Evolutionary conservation across 2,797 vertebrate genomes (phyloP).

Genomic region (Myripristis jacobus): DNA sequence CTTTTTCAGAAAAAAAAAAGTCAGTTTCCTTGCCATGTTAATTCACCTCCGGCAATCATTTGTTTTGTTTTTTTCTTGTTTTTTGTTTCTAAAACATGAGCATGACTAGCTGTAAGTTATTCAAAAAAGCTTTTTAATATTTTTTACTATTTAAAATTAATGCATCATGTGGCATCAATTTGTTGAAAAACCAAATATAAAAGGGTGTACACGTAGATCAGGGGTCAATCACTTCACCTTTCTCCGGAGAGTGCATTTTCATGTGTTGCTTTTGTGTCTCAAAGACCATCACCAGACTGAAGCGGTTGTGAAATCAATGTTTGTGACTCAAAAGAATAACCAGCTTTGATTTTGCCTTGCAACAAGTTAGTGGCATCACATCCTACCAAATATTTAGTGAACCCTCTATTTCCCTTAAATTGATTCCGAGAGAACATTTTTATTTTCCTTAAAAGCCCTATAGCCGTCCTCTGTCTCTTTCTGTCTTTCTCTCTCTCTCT

Average conservation of each 20-base stretch:
- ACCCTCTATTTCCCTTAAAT: background rate
- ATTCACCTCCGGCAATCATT: constrained; percentile 3
- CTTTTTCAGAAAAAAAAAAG: background rate
- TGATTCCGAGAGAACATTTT: constrained; percentile 1
- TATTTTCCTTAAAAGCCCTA: constrained; percentile 16
- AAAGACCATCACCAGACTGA: background rate
- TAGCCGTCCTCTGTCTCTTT: background rate
- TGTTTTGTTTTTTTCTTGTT: too few relatives aligned
- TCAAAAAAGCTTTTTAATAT: background rate
- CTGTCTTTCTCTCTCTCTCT: constrained; percentile 17
- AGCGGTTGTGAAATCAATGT: constrained; percentile 12
- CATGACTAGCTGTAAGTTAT: constrained; percentile 5
- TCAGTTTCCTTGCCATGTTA: background rate
- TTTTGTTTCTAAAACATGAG: too few relatives aligned
- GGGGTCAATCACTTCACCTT: background rate
- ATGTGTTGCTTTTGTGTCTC: constrained; percentile 9
- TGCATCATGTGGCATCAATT: background rate
- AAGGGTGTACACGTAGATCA: background rate
- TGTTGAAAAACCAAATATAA: background rate
- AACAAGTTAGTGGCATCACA: constrained; percentile 9
- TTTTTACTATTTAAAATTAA: background rate
- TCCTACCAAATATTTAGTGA: constrained; percentile 28
- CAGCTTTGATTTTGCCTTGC: constrained; percentile 17
- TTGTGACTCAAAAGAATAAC: constrained; percentile 17
- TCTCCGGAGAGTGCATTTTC: background rate